These are phyloP conservation scores for Zaprionus ornatus DNA, from an alignment of 1,140 invertebrate genomes.

Conservation along the genomic window DNA sequence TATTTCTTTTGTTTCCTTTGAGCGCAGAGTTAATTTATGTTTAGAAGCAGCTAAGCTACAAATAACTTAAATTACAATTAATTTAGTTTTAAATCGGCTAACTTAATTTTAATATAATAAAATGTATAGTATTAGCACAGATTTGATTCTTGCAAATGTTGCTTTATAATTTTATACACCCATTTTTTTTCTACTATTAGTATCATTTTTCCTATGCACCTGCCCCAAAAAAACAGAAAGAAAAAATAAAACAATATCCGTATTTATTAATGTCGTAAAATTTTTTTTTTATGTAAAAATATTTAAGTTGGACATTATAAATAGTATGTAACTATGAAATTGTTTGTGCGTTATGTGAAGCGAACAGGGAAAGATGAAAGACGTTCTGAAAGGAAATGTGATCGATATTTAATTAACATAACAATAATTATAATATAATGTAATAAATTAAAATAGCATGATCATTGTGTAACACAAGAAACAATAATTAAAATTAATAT, in stretches of 20 bases:
- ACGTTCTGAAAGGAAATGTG: conserved; percentile 80
- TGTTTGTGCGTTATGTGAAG: conserved; percentile 59
- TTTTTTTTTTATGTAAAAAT: conserved; percentile 53
- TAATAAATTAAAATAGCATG: conserved; percentile 61
- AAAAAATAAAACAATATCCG: conserved; percentile 18
- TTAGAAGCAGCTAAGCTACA: conserved; percentile 52
- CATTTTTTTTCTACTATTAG: conserved; percentile 37
- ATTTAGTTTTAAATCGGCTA: conserved; percentile 43
- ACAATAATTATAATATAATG: conserved; percentile 61
- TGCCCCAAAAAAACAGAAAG: conserved; percentile 15
- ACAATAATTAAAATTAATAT: conserved; percentile 74
- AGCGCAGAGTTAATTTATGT: conserved; percentile 20
- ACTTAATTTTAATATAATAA: conserved; percentile 57
- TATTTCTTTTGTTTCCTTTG: conserved; percentile 41
- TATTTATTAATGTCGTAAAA: conserved; percentile 44
- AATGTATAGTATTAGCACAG: conserved; percentile 69
- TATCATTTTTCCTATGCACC: conserved; percentile 29
- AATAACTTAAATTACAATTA: conserved; percentile 32
- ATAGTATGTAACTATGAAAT: conserved; percentile 45
- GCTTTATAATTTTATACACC: conserved; percentile 52
- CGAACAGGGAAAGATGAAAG: conserved; percentile 70
- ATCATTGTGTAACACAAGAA: conserved; percentile 68
- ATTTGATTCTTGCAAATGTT: conserved; percentile 76
- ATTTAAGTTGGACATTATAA: conserved; percentile 38
- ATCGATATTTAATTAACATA: conserved; percentile 79